Base-by-base conservation (phyloP, 2,797 vertebrate species). In the Gouania willdenowi region DNA sequence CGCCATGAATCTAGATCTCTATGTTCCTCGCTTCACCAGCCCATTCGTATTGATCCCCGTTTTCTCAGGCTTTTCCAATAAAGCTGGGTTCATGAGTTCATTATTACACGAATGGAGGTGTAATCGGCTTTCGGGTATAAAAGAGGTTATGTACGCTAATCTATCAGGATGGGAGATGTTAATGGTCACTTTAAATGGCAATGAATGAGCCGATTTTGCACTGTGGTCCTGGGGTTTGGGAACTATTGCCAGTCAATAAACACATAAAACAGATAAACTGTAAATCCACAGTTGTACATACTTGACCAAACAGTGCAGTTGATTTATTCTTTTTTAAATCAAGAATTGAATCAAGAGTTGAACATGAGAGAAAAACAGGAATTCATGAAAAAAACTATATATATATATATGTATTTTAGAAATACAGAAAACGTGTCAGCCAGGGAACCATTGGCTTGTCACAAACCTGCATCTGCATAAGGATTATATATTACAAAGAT, bases 61-160 rank as follows among this genome's bases (percentile, higher is more conserved):
- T 81, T 70, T 72, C 75, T 82, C 73, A 81, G 68, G 55, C 63
- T 76, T 76, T 78, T 77, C 81, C 74, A 73, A 82, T 81, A 79
- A 77, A 66, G 68, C 67, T 45, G 62, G 75, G 77, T 84, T 85
- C 82, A 82, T 65, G 70, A 82, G 80, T 84, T 85, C 78, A 87
- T 85, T 86, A 86, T 85, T 82, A 82, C 71, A 66, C 71, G 71
- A 69, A 81, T 71, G 68, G 77, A 75, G 70, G 74, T 76, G 74
- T 85, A 85, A 83, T 82, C 84, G 74, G 62, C 71, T 85, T 86
- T 79, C 48, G 66, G 73, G 56, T 59, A 50, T 62, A 64, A 66
- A 60, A 71, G 65, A 78, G 73, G 65, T 68, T 67, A 62, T 83
- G 78, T 82, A 66, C 68, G 63, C 76, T 80, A 79, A 84, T 79